Evolutionary conservation across 2,113 vertebrate species (phyloP), one percentile per base, ranked within the genome.

Genomic region (Oriolus oriolus): DNA sequence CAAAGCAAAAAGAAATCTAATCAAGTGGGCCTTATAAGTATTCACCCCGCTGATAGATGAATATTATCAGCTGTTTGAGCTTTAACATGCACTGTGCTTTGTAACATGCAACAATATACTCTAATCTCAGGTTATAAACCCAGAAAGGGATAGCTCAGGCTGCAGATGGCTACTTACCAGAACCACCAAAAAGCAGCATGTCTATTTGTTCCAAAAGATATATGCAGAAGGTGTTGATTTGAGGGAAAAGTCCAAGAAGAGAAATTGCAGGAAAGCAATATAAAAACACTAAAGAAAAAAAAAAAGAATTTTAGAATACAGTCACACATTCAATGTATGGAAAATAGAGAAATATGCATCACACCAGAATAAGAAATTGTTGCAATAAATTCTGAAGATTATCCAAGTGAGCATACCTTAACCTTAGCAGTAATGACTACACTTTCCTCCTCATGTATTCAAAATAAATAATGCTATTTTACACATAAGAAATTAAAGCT

Each of bases 171-270:
- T 68, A 97, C 98, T 95, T 94, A 99, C 99, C 99, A 96, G 99
- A 99, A 61, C 99, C 99, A 22, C 99, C 99, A 80, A 99, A 99
- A 71, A 99, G 84, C 94, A 99, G 98, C 97, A 99, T 99, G 96
- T 99, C 99, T 16, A 99, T 98, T 97, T 99, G 99, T 93, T 99
- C 99, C 97, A 99, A 95, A 88, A 99, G 96, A 95, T 99, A 99
- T 65, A 98, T 98, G 89, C 98, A 98, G 96, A 99, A 99, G 50
- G 99, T 99, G 98, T 99, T 99, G 97, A 99, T 99, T 97, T 99
- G 99, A 54, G 99, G 99, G 92, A 99, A 99, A 93, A 99, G 99
- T 47, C 99, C 99, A 35, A 99, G 97, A 66, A 99, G 98, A 94
- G 99, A 99, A 82, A 98, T 99, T 50, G 99, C 97, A 19, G 99